Conservation (phyloP, 2,113 vertebrate genomes). For the Oophaga pumilio region DNA sequence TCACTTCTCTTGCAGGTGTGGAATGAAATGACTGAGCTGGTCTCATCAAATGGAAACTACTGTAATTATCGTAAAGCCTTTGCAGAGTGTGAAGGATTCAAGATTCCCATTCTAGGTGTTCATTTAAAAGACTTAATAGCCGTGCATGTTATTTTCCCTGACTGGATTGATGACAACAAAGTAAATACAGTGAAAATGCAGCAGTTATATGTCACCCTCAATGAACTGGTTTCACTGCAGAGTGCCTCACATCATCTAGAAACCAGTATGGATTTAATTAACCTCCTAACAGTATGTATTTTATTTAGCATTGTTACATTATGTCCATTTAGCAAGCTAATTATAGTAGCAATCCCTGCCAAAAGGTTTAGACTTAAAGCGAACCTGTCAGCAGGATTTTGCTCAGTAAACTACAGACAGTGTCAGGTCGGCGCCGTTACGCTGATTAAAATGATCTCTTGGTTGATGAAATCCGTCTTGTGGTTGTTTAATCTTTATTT, state of each 20-base stretch:
- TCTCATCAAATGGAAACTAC: constrained; percentile 96
- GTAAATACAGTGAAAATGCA: constrained; percentile 98
- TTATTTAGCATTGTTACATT: background rate
- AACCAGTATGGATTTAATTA: constrained; percentile 96
- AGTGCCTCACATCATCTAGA: constrained; percentile 86
- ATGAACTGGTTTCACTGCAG: constrained; percentile 90
- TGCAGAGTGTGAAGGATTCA: constrained; percentile 87
- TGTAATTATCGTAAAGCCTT: constrained; percentile 93
- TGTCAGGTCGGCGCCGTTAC: too few species aligned
- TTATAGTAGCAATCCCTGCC: too few species aligned
- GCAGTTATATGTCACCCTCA: constrained; percentile 93
- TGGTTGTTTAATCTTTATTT: too few species aligned
- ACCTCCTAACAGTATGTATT: constrained; percentile 88
- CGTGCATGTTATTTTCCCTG: constrained; percentile 92
- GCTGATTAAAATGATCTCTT: too few species aligned
- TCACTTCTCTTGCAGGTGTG: constrained; percentile 77
- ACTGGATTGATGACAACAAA: constrained; percentile 86
- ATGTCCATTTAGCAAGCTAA: background rate
- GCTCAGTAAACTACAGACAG: too few species aligned
- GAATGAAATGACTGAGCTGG: constrained; percentile 95
- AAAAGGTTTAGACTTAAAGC: too few species aligned
- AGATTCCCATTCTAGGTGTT: constrained; percentile 95
- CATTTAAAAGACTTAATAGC: constrained; percentile 97
- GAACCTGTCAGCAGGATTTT: too few species aligned
- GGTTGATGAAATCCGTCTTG: too few species aligned